Evolutionary conservation across 1,140 invertebrate species (phyloP).

Genomic region (Campodea augens): DNA sequence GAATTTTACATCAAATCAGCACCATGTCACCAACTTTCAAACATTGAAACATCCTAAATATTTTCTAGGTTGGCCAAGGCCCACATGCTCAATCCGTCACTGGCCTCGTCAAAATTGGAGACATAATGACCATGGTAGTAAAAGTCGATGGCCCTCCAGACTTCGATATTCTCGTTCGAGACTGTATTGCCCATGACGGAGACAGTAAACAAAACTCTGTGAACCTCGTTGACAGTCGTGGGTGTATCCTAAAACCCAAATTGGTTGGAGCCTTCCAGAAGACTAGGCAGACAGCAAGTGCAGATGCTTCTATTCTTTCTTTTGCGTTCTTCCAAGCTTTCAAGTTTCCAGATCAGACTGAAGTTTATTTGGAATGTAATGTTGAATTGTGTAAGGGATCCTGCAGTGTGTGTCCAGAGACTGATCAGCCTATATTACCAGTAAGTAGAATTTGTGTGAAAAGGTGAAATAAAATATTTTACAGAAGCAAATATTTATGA

Average conservation of each 20-base stretch:
- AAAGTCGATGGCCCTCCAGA: slow-evolving; percentile 57
- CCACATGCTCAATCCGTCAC: slow-evolving; percentile 53
- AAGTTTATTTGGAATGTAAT: slow-evolving; percentile 64
- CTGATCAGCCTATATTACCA: slow-evolving; percentile 8
- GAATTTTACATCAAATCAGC: slow-evolving; percentile 1
- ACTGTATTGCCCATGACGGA: slow-evolving; percentile 52
- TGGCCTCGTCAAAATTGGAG: slow-evolving; percentile 62
- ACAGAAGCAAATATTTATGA: not conserved
- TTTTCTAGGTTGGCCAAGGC: slow-evolving; percentile 42
- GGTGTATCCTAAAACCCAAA: slow-evolving; percentile 63
- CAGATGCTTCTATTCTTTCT: slow-evolving; percentile 53
- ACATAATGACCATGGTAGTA: slow-evolving; percentile 61
- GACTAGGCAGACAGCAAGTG: slow-evolving; percentile 47
- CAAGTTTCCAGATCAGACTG: slow-evolving; percentile 75
- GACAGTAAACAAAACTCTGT: slow-evolving; percentile 38
- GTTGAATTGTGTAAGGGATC: slow-evolving; percentile 64
- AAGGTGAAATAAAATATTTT: slow-evolving; percentile 29
- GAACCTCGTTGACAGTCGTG: slow-evolving; percentile 49
- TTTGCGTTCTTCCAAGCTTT: slow-evolving; percentile 68
- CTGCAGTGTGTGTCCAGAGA: slow-evolving; percentile 48
- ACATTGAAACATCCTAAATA: not conserved
- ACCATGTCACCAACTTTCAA: not conserved
- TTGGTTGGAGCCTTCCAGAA: slow-evolving; percentile 63
- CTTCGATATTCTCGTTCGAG: slow-evolving; percentile 51
- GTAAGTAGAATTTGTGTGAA: slow-evolving; percentile 1